phyloP scores from a whole-genome alignment of 1,140 invertebrate genomes.

The Drosophila yakuba region DNA sequence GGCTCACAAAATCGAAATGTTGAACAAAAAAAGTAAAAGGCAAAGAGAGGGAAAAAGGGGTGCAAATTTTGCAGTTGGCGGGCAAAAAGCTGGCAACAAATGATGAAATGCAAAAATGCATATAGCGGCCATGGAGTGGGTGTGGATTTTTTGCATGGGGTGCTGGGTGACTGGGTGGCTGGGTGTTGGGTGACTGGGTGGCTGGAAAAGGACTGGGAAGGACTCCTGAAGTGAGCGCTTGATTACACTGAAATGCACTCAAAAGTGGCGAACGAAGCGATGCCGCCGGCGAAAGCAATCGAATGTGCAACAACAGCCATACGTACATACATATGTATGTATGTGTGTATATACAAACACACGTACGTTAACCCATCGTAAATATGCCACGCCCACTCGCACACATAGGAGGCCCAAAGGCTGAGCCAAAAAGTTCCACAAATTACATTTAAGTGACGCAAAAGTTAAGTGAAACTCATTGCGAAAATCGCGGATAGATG shows the following conservation, averaged over 20 bases:
- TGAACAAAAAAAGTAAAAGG: conserved; percentile 5
- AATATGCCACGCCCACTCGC: neutral
- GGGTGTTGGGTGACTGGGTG: neutral
- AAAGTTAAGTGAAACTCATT: conserved; percentile 77
- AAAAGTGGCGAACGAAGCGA: conserved; percentile 65
- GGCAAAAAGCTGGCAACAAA: conserved; percentile 68
- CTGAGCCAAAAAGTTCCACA: conserved; percentile 67
- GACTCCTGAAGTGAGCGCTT: conserved; percentile 66
- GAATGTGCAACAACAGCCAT: conserved; percentile 37
- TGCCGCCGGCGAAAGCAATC: conserved; percentile 55
- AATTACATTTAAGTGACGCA: conserved; percentile 77
- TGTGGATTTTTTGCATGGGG: neutral
- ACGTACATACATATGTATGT: neutral
- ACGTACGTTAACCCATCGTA: neutral
- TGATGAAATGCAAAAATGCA: conserved; percentile 78
- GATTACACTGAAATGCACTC: conserved; percentile 79
- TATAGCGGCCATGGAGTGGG: conserved; percentile 38
- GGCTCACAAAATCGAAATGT: conserved; percentile 35
- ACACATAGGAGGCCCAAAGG: conserved; percentile 11
- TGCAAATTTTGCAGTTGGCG: conserved; percentile 2
- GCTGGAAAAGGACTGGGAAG: neutral
- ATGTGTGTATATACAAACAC: neutral
- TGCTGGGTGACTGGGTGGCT: no score
- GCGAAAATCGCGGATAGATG: conserved; percentile 60
- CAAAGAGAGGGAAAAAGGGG: neutral